Evolutionary conservation across 2,113 vertebrate genomes (phyloP), one percentile per base, ranked within the genome.

Genomic region (Aldabrachelys gigantea): DNA sequence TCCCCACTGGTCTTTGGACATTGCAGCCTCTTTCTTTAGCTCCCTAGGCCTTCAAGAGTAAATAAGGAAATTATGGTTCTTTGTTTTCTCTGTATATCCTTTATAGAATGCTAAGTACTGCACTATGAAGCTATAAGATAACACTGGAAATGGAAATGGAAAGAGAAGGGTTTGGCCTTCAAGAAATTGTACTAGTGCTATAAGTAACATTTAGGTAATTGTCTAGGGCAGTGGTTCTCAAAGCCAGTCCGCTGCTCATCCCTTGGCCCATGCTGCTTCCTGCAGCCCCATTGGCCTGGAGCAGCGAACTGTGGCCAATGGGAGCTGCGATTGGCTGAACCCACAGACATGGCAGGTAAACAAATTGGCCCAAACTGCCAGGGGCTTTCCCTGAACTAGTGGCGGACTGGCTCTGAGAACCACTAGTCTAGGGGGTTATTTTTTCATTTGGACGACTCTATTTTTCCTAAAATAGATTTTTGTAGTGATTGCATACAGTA

Each of bases 101-200:
- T 59, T 85, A 41, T 8, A 54, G 13, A 21, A 65, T 92, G 82
- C 21, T 49, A 90, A 35, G 10, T 56, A 49, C 11, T 27, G 10
- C 29, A 44, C 22, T 31, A 31, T 14, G 52, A 54, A 21, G 11
- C 47, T 79, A 81, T 47, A 19, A 0, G 0, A 5, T 81, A 82
- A 47, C 65, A 92, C 90, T n/a, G 78, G 75, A 96, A 93, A 65
- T n/a, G 78, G 75, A 96, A 93, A 65, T 29, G 16, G 54, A 85
- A 91, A 85, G 79, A 83, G 29, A 89, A 88, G 88, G 10, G 27
- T 24, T 24, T 85, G 69, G 8, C 35, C 81, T 87, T 85, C 81
- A 82, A 35, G 78, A 83, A 86, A 85, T 41, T 83, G 22, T 89
- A 14, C 25, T 25, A 53, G 7, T 72, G 19, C 6, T 88, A 89